Base-by-base conservation (phyloP, 2,113 vertebrate genomes). In the Galeopterus variegatus region DNA sequence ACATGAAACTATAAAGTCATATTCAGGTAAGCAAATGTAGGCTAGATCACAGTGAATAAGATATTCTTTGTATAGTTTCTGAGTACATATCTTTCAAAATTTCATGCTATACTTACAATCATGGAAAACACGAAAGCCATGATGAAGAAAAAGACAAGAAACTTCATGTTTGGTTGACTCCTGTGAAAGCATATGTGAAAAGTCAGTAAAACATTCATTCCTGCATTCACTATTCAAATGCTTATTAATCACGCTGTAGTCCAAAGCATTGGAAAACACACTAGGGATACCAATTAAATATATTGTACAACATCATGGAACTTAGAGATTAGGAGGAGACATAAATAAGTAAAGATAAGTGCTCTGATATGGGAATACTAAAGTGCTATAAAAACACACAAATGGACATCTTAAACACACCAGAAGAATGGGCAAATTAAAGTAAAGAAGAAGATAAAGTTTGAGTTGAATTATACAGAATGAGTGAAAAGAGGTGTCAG, bases 61-160 rank as follows among this genome's bases (percentile, higher is more conserved):
- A 86, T 2, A 54, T 3, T 65, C 3, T 45, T 64, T 54, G 19
- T n/a, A 36, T 14, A 36, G 65, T 2, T 81, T 2, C 15, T 45
- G 11, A 65, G 60, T 84, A 76, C 1, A 62, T 6, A 18, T 14
- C 69, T 17, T 81, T 90, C 17, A 86, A 17, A 11, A 24, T 93
- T 60, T n/a, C 15, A 18, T 23, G 0, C 5, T 50, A 14, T 84
- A 94, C 95, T 98, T 95, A 97, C 77, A 33, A 28, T 77, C 85
- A 94, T 62, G 54, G 88, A 67, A 54, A 91, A 10, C 60, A 94
- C 17, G 82, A 96, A 33, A 81, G 95, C 89, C 81, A 93, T n/a
- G 18, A 95, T 14, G 5, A 94, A 82, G 65, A 67, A n/a, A 8
- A 98, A 77, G 50, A 82, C 1, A n/a, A 93, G 45, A 62, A 97